Conservation (phyloP, 1,140 invertebrate genomes). For the Apocrypta bakeri region DNA sequence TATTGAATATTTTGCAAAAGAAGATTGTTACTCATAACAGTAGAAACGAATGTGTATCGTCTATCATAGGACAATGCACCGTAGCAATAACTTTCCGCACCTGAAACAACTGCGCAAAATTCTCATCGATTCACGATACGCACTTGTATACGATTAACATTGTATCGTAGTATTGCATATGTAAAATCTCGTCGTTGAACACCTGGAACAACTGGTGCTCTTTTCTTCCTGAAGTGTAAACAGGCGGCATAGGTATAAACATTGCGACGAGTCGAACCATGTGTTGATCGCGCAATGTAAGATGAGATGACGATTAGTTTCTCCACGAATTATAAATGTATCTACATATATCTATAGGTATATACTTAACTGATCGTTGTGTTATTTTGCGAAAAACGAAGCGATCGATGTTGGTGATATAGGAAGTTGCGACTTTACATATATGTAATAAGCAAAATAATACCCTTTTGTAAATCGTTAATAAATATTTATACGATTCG, state of each 20-base stretch:
- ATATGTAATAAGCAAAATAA: too few relatives aligned
- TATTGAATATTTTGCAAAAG: too few relatives aligned
- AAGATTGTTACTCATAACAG: too few relatives aligned
- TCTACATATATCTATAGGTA: too few relatives aligned
- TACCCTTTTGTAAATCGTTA: too few relatives aligned
- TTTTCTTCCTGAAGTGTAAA: neutral
- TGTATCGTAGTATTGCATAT: neutral
- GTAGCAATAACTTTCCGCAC: slow-evolving; percentile 52
- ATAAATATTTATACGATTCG: too few relatives aligned
- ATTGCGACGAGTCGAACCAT: neutral
- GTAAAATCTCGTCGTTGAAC: neutral
- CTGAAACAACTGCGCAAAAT: slow-evolving; percentile 62
- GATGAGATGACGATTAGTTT: neutral
- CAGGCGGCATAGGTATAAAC: neutral
- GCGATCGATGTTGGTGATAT: neutral
- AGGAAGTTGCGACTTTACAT: neutral
- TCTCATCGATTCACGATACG: neutral
- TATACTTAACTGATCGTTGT: neutral
- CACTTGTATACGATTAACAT: neutral
- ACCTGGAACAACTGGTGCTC: slow-evolving; percentile 13
- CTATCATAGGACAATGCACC: too few relatives aligned
- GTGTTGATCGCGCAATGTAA: neutral
- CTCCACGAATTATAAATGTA: neutral
- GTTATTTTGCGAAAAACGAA: slow-evolving; percentile 26
- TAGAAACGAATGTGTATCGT: too few relatives aligned